These are phyloP conservation scores for Eupristina koningsbergeri DNA, from an alignment of 1,140 invertebrate genomes.

Conservation along the genomic window DNA sequence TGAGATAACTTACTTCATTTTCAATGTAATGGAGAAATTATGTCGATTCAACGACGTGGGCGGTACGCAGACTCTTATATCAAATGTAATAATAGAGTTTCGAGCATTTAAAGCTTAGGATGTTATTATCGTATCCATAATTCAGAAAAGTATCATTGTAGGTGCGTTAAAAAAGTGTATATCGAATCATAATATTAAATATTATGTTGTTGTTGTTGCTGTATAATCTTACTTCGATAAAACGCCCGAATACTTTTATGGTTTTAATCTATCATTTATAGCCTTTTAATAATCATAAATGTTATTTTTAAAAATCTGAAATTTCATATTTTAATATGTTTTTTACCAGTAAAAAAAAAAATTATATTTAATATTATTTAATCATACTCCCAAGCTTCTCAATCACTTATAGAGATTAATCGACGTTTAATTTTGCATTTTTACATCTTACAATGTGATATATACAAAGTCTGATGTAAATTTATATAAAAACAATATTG, in stretches of 20 bases:
- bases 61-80: no score
- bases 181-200: background rate
- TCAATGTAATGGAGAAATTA: no score
- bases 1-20: no score
- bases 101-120: background rate
- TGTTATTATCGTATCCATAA: background rate
- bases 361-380: conserved; percentile 3
- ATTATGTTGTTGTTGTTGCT: background rate
- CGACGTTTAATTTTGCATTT: background rate
- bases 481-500: background rate
- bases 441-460: background rate
- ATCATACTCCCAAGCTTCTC: background rate
- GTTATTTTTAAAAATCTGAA: background rate
- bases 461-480: background rate
- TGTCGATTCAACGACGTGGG: no score
- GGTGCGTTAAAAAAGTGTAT: background rate
- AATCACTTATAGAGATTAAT: background rate
- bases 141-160: background rate
- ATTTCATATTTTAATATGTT: conserved; percentile 12
- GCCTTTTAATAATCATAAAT: background rate
- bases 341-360: background rate
- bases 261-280: background rate
- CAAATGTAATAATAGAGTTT: background rate
- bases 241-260: background rate
- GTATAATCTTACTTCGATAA: background rate